These are phyloP conservation scores for Oreotrochilus melanogaster DNA, from an alignment of 2,113 vertebrate species.

Conservation along the genomic window DNA sequence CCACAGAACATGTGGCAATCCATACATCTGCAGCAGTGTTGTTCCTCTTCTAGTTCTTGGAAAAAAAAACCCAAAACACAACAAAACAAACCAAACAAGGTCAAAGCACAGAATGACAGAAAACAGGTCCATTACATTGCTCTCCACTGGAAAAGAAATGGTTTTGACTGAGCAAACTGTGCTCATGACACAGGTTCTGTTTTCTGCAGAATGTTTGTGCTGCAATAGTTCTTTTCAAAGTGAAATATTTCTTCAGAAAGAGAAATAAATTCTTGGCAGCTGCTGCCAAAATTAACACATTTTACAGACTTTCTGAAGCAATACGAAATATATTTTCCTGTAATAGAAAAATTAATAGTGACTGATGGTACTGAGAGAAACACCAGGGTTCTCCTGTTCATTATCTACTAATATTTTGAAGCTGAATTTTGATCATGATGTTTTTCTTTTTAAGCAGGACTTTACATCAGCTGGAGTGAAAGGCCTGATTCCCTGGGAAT, in stretches of 20 bases:
- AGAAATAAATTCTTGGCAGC: background rate
- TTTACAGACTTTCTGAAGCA: background rate
- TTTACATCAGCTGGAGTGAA: background rate
- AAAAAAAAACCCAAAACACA: background rate
- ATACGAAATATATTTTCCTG: background rate
- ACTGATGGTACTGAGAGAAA: background rate
- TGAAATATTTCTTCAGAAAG: background rate
- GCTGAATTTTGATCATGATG: background rate
- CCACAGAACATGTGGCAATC: background rate
- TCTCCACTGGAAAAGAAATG: background rate
- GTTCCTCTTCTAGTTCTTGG: background rate
- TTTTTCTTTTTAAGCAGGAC: background rate
- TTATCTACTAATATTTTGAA: background rate
- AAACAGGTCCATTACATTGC: background rate
- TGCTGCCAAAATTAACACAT: background rate
- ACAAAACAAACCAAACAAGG: background rate
- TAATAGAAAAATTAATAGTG: background rate
- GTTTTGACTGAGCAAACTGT: background rate
- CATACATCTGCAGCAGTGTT: background rate
- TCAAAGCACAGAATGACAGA: background rate
- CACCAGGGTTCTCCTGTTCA: background rate
- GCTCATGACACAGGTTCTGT: background rate
- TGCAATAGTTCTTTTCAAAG: background rate
- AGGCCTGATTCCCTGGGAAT: background rate
- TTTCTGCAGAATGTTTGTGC: background rate